These are phyloP conservation scores for Leptura quadrifasciata DNA, from an alignment of 2,888 invertebrate species.

Conservation along the genomic window DNA sequence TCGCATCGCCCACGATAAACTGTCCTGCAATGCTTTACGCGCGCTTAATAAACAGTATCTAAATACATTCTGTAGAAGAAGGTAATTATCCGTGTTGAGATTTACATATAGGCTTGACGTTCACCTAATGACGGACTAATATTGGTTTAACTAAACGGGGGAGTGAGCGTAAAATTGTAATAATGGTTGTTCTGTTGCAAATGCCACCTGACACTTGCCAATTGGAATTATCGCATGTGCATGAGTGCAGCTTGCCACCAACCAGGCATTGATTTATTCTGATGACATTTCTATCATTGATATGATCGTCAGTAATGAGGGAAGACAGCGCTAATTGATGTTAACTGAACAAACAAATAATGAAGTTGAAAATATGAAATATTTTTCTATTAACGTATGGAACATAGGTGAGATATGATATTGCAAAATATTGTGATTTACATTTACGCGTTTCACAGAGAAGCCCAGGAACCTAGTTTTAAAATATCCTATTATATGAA, in stretches of 20 bases:
- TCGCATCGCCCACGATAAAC: too few species aligned
- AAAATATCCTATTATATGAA: too few species aligned
- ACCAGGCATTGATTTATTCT: constrained; percentile 7
- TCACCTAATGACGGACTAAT: not conserved
- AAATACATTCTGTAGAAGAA: not conserved
- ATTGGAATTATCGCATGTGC: constrained; percentile 7
- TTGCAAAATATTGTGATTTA: not conserved
- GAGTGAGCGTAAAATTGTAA: not conserved
- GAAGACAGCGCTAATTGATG: constrained; percentile 7
- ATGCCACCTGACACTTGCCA: constrained; percentile 7
- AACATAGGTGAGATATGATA: not conserved
- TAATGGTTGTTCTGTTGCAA: not conserved
- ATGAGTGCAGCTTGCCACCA: not conserved
- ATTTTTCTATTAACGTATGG: not conserved
- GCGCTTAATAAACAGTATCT: too few species aligned
- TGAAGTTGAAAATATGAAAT: constrained; percentile 7
- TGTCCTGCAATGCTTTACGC: too few species aligned
- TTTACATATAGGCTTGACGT: not conserved
- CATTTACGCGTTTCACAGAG: not conserved
- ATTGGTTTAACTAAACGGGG: not conserved
- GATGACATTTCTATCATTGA: constrained; percentile 2
- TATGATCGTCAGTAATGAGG: constrained; percentile 2
- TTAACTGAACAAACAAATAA: constrained; percentile 4
- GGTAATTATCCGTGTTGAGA: not conserved
- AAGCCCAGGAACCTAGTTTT: not conserved